These are phyloP conservation scores for Erythrocebus patas DNA, from an alignment of 2,113 vertebrate genomes.

Conservation along the genomic window DNA sequence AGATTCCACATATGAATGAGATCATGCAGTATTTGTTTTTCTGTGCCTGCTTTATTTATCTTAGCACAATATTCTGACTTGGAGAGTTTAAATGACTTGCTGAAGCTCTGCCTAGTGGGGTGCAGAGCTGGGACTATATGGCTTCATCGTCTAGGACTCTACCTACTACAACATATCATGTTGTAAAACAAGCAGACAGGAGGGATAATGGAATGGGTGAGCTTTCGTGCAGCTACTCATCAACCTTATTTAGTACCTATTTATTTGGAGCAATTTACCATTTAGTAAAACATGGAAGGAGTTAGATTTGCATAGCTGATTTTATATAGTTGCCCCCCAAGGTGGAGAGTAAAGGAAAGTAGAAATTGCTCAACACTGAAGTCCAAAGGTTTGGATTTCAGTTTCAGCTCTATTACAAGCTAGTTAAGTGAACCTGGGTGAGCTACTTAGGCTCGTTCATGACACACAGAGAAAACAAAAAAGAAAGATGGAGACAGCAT, in stretches of 20 bases:
- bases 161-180: neutral
- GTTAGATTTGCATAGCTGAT: neutral
- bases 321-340: slow-evolving; percentile 1
- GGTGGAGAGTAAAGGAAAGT: neutral
- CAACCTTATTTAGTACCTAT: neutral
- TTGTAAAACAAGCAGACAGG: neutral
- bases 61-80: neutral
- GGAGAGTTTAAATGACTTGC: neutral
- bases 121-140: neutral
- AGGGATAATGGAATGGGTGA: neutral
- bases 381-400: neutral
- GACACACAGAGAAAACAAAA: slow-evolving; percentile 7
- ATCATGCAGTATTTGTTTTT: neutral
- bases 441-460: neutral
- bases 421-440: neutral
- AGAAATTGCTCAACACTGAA: slow-evolving; percentile 28
- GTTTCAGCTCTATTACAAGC: neutral
- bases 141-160: neutral
- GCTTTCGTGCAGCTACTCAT: neutral
- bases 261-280: slow-evolving; percentile 10
- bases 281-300: neutral
- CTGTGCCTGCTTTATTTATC: neutral
- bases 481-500: neutral
- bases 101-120: neutral
- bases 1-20: neutral